Conservation (phyloP, 2,113 vertebrate genomes). For the Thryonomys swinderianus region DNA sequence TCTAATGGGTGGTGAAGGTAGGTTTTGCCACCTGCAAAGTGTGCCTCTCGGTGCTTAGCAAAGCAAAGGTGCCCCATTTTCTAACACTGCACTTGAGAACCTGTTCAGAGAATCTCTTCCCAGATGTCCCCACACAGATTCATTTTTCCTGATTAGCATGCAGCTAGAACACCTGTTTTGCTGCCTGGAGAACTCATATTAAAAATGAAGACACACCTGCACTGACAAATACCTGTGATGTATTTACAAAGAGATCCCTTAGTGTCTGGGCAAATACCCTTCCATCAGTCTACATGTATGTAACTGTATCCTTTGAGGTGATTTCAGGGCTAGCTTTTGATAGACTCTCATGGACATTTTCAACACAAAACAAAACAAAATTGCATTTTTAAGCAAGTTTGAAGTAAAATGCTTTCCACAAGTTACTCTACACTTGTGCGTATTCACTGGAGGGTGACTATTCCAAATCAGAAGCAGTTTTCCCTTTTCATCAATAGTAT, state of each 20-base stretch:
- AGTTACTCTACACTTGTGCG: not conserved
- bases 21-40: constrained; percentile 75
- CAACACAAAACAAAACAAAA: not conserved
- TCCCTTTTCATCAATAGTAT: not conserved
- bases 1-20: constrained; percentile 73
- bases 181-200: constrained; percentile 77
- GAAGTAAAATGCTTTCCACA: not conserved
- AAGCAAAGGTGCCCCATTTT: constrained; percentile 70
- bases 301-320: not conserved
- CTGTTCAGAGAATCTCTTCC: constrained; percentile 78
- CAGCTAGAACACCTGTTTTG: constrained; percentile 81
- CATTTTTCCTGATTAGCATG: constrained; percentile 82
- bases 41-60: constrained; percentile 71
- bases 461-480: not conserved
- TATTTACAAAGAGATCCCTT: constrained; percentile 53
- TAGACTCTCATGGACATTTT: not conserved
- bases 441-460: not conserved
- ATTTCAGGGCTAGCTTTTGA: not conserved
- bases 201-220: constrained; percentile 75
- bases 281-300: not conserved
- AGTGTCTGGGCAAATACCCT: not conserved
- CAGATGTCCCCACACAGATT: constrained; percentile 84
- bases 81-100: constrained; percentile 76
- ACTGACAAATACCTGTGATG: constrained; percentile 61
- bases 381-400: not conserved